Conservation (phyloP, 2,888 invertebrate genomes). For the Dasysyrphus tricinctus region DNA sequence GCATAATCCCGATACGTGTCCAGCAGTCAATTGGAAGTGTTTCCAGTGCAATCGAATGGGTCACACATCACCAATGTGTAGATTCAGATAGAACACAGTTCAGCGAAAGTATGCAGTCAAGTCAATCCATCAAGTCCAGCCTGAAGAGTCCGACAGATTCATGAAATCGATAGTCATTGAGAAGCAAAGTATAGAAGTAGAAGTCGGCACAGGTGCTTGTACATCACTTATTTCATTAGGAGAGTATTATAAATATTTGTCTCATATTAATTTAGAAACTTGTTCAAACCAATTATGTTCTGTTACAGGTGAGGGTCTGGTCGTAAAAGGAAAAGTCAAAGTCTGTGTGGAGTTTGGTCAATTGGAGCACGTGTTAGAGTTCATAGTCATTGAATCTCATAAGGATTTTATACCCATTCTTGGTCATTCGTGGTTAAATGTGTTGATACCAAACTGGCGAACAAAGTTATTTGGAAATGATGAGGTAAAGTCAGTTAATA, state of each 20-base stretch:
- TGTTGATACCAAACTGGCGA: no score
- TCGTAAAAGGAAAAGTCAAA: background rate
- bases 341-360: background rate
- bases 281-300: background rate
- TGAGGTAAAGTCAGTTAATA: no score
- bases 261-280: background rate
- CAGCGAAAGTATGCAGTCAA: background rate
- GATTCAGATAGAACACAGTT: background rate
- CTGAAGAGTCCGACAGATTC: background rate
- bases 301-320: slow-evolving; percentile 5
- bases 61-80: background rate
- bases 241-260: slow-evolving; percentile 5
- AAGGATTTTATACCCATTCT: no score
- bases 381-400: background rate
- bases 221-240: background rate
- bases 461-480: background rate
- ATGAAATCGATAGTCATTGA: background rate
- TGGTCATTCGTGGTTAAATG: no score
- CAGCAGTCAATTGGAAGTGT: slow-evolving; percentile 1
- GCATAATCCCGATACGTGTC: background rate
- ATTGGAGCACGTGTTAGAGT: background rate
- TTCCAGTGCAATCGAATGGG: background rate
- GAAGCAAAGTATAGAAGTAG: background rate
- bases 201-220: background rate
- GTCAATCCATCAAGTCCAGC: background rate